Evolutionary conservation across 1,140 invertebrate genomes (phyloP).

Genomic region (Belonocnema kinseyi): DNA sequence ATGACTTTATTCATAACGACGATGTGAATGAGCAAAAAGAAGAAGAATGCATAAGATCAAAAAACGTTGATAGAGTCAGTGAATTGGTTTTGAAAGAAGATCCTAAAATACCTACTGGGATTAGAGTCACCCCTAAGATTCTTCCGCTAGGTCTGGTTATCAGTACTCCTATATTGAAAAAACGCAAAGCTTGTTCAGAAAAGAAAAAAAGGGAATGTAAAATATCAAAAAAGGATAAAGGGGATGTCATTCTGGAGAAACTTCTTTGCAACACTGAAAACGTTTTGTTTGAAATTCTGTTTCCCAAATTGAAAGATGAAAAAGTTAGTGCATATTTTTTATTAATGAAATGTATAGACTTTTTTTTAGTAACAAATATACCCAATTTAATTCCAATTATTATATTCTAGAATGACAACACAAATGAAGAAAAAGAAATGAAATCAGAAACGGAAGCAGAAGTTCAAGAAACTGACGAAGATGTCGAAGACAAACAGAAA

Average conservation of each 20-base stretch:
- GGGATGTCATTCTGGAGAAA: constrained; percentile 50
- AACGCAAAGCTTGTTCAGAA: constrained; percentile 47
- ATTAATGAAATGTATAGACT: no score
- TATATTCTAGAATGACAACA: no score
- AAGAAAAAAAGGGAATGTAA: constrained; percentile 43
- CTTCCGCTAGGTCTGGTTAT: constrained; percentile 68
- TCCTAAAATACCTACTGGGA: constrained; percentile 48
- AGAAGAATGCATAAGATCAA: constrained; percentile 36
- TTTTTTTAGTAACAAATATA: no score
- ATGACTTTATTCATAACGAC: constrained; percentile 61
- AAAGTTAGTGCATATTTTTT: constrained; percentile 37
- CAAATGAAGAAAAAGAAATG: no score
- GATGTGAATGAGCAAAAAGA: constrained; percentile 39
- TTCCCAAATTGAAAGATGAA: constrained; percentile 46
- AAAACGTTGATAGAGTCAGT: constrained; percentile 41
- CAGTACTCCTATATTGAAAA: constrained; percentile 58
- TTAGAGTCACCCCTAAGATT: constrained; percentile 47
- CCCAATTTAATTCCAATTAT: no score
- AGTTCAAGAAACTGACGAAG: background rate
- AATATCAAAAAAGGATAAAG: constrained; percentile 38
- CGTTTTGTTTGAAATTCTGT: constrained; percentile 64
- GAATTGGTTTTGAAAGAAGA: constrained; percentile 37
- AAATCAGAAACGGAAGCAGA: constrained; percentile 18
- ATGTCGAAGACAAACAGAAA: constrained; percentile 13
- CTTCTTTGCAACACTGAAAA: constrained; percentile 60